phyloP scores from a whole-genome alignment of 2,888 invertebrate genomes.

The Esperia sulphurella region DNA sequence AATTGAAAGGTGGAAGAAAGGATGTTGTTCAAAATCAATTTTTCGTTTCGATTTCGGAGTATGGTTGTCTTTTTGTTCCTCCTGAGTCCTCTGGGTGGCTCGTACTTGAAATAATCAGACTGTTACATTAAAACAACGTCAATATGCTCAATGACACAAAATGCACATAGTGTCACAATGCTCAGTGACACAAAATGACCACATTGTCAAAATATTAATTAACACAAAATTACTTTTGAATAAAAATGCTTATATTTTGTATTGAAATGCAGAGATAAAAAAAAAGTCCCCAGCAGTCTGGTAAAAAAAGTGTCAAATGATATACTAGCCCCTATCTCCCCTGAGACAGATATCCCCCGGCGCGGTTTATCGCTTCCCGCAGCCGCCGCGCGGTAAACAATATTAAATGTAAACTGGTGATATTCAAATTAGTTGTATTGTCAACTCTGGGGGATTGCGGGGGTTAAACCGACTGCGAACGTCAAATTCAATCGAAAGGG shows the following conservation, averaged over 20 bases:
- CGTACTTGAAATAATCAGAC: no score
- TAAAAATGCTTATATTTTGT: no score
- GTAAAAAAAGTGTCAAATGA: slow-evolving; percentile 27
- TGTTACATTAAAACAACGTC: no score
- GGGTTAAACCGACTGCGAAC: no score
- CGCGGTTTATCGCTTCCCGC: slow-evolving; percentile 30
- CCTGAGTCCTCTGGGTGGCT: no score
- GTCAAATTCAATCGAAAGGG: no score
- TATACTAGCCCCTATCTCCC: slow-evolving; percentile 13
- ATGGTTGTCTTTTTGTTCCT: neutral
- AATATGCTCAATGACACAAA: neutral
- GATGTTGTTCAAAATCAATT: neutral
- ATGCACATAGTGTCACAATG: no score
- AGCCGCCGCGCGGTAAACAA: slow-evolving; percentile 24
- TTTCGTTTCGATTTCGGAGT: neutral
- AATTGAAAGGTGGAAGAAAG: neutral
- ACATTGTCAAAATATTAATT: no score
- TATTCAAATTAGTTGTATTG: slow-evolving; percentile 30
- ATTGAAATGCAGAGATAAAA: no score
- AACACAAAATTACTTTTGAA: no score
- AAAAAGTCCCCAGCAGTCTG: neutral
- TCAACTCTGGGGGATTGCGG: slow-evolving; percentile 4
- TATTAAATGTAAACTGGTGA: slow-evolving; percentile 26
- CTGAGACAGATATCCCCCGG: slow-evolving; percentile 17
- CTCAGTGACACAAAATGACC: neutral